Conservation (phyloP, 2,888 invertebrate genomes). For the Lampropteryx suffumata region DNA sequence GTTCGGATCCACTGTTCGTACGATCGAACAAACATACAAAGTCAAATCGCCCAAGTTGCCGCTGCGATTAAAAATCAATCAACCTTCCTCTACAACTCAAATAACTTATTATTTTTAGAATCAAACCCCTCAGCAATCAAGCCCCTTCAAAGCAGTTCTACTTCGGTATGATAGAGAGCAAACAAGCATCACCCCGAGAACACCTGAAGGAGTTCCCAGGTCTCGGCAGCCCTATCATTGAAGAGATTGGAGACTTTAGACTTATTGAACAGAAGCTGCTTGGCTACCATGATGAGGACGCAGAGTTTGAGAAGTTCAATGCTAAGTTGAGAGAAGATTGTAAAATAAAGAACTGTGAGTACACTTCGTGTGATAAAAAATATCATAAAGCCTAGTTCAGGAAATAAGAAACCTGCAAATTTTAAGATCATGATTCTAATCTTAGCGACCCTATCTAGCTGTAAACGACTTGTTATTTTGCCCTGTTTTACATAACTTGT, state of each 20-base stretch:
- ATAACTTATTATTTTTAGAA: slow-evolving; percentile 40
- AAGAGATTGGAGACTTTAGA: slow-evolving; percentile 72
- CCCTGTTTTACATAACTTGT: not conserved
- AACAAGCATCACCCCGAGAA: slow-evolving; percentile 58
- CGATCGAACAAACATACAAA: too few species aligned
- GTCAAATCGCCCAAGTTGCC: too few species aligned
- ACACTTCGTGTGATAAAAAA: not conserved
- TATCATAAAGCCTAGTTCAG: too few species aligned
- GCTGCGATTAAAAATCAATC: too few species aligned
- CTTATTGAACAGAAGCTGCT: slow-evolving; percentile 73
- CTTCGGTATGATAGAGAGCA: slow-evolving; percentile 89
- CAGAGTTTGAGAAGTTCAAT: slow-evolving; percentile 70
- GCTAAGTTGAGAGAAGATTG: slow-evolving; percentile 65
- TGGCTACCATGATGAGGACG: slow-evolving; percentile 70
- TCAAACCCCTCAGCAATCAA: slow-evolving; percentile 41
- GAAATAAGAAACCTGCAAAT: too few species aligned
- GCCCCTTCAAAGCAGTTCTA: slow-evolving; percentile 85
- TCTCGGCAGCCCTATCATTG: slow-evolving; percentile 72
- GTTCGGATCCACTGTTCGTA: too few species aligned
- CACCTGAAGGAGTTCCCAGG: slow-evolving; percentile 74
- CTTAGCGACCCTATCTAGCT: too few species aligned
- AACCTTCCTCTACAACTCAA: too few species aligned
- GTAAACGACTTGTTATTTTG: not conserved
- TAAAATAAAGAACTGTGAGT: slow-evolving; percentile 67
- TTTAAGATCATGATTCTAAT: too few species aligned